phyloP scores from a whole-genome alignment of 2,888 invertebrate species.

The Myathropa florea region DNA sequence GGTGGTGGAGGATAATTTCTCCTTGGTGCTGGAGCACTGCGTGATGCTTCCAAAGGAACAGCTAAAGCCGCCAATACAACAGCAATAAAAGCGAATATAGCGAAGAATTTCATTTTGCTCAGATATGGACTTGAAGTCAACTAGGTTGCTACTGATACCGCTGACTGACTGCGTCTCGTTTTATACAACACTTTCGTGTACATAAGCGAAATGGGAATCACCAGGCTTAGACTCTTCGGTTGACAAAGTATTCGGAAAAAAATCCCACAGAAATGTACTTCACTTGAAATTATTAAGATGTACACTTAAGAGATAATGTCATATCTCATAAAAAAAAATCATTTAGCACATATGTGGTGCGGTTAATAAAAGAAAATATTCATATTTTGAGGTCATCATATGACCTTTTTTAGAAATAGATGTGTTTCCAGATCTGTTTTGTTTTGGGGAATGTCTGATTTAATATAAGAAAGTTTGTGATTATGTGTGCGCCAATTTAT shows the following conservation, averaged over 20 bases:
- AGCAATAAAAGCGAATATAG: conserved; percentile 29
- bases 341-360: not conserved
- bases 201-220: not conserved
- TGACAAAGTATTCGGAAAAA: not conserved
- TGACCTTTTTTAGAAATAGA: not conserved
- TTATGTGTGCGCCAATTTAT: too few relatives aligned
- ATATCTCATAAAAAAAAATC: not conserved
- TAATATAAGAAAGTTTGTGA: too few relatives aligned
- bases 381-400: not conserved
- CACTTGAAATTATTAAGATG: not conserved
- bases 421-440: too few relatives aligned
- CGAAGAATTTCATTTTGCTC: conserved; percentile 51
- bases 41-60: conserved; percentile 45
- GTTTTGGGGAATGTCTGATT: too few relatives aligned
- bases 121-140: not conserved
- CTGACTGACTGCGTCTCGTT: not conserved
- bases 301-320: not conserved
- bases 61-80: conserved; percentile 32
- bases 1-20: not conserved
- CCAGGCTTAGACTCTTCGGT: not conserved
- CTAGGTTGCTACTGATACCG: conserved; percentile 4
- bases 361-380: not conserved
- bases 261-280: not conserved
- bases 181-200: not conserved
- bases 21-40: conserved; percentile 13